Evolutionary conservation across 2,888 invertebrate genomes (phyloP), one percentile per base, ranked within the genome.

Genomic region (Trissoscelio sp.): DNA sequence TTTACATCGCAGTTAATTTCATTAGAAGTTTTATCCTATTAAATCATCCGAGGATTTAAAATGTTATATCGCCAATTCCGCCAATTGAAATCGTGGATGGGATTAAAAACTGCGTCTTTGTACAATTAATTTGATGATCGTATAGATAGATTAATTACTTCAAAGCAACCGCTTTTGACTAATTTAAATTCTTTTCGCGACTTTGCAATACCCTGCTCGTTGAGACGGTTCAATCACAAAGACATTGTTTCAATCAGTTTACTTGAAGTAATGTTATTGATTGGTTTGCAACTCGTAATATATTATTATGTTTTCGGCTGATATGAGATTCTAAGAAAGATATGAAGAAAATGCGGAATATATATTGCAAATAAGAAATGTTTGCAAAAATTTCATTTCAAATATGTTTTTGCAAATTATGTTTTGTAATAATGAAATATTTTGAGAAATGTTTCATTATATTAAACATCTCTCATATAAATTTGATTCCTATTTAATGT

Each of bases 1-100:
- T 66, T 66, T 66, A 42, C 53, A 66, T 53, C 16, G 24, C 53
- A 66, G 48, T 66, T 66, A 66, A 66, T 53, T 53, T 39, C 46
- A 53, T 66, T 66, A 53, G 6, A 48, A 66, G 39, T 24, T 66
- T 39, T 9, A 24, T 42, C 42, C 22, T 5, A 24, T 66, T 66
- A 53, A 53, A 66, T 53, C 51, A 66, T 53, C 12, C 16, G 16
- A 42, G 28, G 14, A 66, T 51, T 64, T 64, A 37, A 37, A 53
- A 39, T 20, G 22, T 66, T 53, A 39, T 37, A n/a, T n/a, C 12
- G 12, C n/a, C 37, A 11, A n/a, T 37, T 37, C n/a, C n/a, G n/a
- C 22, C 37, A 57, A 20, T 37, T 57, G 34, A n/a, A 42, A 42
- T 44, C 18, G 7, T 5, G 11, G 46, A 44, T 14, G 12, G n/a